Base-by-base conservation (phyloP, 2,113 vertebrate species). In the Rostratula benghalensis region DNA sequence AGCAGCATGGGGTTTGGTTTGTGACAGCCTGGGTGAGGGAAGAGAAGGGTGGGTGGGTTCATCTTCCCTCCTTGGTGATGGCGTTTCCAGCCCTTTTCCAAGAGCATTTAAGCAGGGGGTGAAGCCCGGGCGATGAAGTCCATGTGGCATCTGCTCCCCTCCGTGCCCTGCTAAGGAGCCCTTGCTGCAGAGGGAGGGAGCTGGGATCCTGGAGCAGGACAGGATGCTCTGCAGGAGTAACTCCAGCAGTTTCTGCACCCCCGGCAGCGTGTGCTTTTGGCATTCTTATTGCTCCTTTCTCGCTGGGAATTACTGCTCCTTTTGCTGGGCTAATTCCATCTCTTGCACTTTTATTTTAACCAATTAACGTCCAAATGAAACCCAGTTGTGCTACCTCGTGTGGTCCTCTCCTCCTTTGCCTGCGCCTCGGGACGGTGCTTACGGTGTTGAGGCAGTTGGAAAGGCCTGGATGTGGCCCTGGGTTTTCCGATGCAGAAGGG, bases 61-160 rank as follows among this genome's bases (percentile, higher is more conserved):
- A 3, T 14, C 13, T 1, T 25, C 28, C 30, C 30, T 60, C 23
- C 56, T 41, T 0, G 0, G 45, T 25, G 5, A 2, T 6, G 37
- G 39, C 20, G 2, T 54, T 91, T 59, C 82, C 56, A 63, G 48
- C 31, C 45, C 48, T 77, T 28, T 78, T n/a, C 59, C 7, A 14
- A 21, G 9, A 48, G 24, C 9, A 2, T 78, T 56, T 84, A 74
- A 39, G 60, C 28, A 16, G 2, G 6, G 45, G 56, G 28, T 39
- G 10, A n/a, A 33, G 56, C 33, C 12, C 43, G 13, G 8, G 13
- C 1, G 4, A 20, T 30, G 16, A 3, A 91, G 21, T 21, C 64
- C 2, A 1, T 64, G 65, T 69, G 28, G 50, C 17, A 4, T 70
- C 56, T 64, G 74, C 39, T 21, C 60, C 43, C 43, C 43, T 39